phyloP scores from a whole-genome alignment of 2,113 vertebrate species.

The Piaya cayana region DNA sequence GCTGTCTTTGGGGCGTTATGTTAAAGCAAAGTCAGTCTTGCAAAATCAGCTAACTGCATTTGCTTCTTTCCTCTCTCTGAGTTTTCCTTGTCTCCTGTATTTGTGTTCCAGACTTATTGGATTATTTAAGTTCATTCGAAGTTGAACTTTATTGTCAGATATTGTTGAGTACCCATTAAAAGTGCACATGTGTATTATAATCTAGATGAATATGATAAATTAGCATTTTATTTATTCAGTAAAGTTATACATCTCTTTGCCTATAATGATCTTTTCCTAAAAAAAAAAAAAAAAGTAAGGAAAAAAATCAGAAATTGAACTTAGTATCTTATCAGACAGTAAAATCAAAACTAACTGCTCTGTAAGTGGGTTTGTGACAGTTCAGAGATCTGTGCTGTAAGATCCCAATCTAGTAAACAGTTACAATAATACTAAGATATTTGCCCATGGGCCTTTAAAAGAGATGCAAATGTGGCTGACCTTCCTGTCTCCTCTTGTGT shows the following conservation, averaged over 20 bases:
- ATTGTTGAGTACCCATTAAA: neutral
- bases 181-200: neutral
- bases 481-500: neutral
- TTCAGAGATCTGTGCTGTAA: neutral
- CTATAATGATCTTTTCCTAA: neutral
- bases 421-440: conserved; percentile 15
- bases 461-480: neutral
- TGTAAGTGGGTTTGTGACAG: fast-evolving
- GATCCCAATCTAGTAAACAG: neutral
- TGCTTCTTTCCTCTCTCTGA: neutral
- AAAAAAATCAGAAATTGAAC: neutral
- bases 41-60: neutral
- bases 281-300: neutral
- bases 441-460: conserved; percentile 29
- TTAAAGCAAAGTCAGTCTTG: neutral
- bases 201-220: neutral
- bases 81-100: neutral
- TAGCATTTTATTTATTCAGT: neutral
- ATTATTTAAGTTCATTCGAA: neutral
- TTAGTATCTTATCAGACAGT: neutral
- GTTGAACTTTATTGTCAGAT: neutral
- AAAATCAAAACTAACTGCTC: neutral
- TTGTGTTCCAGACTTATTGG: neutral
- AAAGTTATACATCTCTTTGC: neutral
- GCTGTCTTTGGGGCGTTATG: neutral